Percentiles rank a stretch among this genome's conserved stretches.
phyloP scores from a whole-genome alignment of 2,888 invertebrate genomes.

The Volucella inflata region DNA sequence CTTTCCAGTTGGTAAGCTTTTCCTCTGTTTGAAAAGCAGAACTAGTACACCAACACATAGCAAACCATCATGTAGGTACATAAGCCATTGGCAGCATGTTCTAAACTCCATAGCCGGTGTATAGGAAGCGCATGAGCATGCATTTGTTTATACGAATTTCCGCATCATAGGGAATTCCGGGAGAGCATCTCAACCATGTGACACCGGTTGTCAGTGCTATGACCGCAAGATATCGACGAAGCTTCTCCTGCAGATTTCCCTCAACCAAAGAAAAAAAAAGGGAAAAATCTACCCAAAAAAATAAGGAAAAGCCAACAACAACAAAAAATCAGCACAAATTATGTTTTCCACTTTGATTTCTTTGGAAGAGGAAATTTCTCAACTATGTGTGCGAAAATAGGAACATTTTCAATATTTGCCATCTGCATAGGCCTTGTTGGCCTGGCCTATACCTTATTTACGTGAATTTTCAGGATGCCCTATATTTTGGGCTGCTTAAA shows the following conservation, averaged over 20 bases:
- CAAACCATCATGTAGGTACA: slow-evolving; percentile 8
- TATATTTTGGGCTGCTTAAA: slow-evolving; percentile 56
- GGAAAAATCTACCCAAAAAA: too few species aligned
- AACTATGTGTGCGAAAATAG: slow-evolving; percentile 48
- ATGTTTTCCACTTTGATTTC: slow-evolving; percentile 41
- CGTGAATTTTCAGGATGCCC: slow-evolving; percentile 67
- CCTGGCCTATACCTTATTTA: slow-evolving; percentile 64
- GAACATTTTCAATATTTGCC: slow-evolving; percentile 72
- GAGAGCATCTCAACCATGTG: slow-evolving; percentile 72
- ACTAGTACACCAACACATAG: neutral
- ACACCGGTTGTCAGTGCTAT: slow-evolving; percentile 72
- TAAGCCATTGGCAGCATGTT: slow-evolving; percentile 32
- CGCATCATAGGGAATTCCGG: slow-evolving; percentile 73
- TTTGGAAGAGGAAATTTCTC: slow-evolving; percentile 33
- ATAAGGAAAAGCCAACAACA: too few species aligned
- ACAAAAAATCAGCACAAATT: slow-evolving; percentile 22
- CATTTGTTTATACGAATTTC: slow-evolving; percentile 74
- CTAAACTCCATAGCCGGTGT: slow-evolving; percentile 53
- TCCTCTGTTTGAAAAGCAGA: neutral
- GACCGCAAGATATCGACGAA: slow-evolving; percentile 68
- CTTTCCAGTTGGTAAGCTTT: slow-evolving; percentile 43
- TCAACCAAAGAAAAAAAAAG: too few species aligned
- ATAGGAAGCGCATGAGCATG: slow-evolving; percentile 71
- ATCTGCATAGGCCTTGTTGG: slow-evolving; percentile 72
- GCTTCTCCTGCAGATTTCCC: slow-evolving; percentile 57